phyloP scores from a whole-genome alignment of 2,888 invertebrate species.

The Stenodema calcarata region DNA sequence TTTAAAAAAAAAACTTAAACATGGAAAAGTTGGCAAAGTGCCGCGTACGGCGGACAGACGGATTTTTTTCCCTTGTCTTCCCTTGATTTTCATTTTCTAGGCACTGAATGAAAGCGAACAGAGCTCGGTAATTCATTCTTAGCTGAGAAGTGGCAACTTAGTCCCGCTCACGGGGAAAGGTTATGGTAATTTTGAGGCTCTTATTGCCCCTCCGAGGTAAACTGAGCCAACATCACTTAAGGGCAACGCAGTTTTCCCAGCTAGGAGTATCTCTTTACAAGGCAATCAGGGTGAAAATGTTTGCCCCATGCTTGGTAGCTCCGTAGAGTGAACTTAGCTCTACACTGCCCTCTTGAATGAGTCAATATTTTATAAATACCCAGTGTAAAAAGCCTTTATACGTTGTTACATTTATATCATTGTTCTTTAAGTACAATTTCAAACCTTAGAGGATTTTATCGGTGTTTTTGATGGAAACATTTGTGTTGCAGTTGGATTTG shows the following conservation, averaged over 20 bases:
- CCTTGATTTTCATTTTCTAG: background rate
- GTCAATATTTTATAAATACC: too few species aligned
- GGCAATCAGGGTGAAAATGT: slow-evolving; percentile 8
- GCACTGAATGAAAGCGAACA: background rate
- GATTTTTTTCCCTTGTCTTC: too few species aligned
- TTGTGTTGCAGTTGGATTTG: too few species aligned
- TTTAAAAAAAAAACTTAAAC: too few species aligned
- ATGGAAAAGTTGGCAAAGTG: too few species aligned
- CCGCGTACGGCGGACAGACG: too few species aligned
- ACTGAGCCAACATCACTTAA: background rate
- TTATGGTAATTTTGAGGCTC: slow-evolving; percentile 7
- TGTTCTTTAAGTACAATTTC: too few species aligned
- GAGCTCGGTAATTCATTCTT: background rate
- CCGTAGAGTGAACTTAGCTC: background rate
- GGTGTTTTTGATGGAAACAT: too few species aligned
- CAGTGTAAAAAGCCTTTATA: too few species aligned
- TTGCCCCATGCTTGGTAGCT: background rate
- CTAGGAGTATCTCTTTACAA: background rate
- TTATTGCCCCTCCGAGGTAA: background rate
- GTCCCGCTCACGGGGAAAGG: background rate
- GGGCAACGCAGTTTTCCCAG: background rate
- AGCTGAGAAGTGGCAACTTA: background rate
- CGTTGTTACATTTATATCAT: too few species aligned
- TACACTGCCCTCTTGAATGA: too few species aligned
- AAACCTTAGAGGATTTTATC: too few species aligned